These are phyloP conservation scores for Kryptolebias marmoratus DNA, from an alignment of 2,113 vertebrate species.

Conservation along the genomic window DNA sequence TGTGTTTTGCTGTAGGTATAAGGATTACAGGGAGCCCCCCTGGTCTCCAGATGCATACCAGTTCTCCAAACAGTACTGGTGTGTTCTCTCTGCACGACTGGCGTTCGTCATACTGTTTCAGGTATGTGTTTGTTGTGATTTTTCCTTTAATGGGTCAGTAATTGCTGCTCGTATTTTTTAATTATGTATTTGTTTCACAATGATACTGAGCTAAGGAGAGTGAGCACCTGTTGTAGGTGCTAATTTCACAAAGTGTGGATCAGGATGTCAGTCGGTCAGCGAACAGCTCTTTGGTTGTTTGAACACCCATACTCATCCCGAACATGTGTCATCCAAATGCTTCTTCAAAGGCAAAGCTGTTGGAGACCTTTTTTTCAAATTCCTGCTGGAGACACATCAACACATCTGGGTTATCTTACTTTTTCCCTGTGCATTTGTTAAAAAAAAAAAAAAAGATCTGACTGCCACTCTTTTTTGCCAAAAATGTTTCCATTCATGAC, in stretches of 20 bases:
- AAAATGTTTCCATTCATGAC: not conserved
- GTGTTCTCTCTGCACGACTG: constrained; percentile 90
- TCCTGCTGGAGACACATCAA: not conserved
- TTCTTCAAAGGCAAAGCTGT: not conserved
- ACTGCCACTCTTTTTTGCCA: not conserved
- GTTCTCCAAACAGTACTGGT: constrained; percentile 96
- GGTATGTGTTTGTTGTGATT: constrained; percentile 75
- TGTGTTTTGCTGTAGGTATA: constrained; percentile 83
- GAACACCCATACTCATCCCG: not conserved
- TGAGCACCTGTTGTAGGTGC: too few species aligned
- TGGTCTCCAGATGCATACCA: constrained; percentile 91
- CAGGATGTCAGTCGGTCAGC: not conserved
- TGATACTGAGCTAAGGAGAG: not conserved
- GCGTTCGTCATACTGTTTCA: constrained; percentile 97
- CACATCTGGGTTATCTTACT: not conserved
- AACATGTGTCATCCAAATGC: constrained; percentile 36
- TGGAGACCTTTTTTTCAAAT: not conserved
- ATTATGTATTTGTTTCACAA: not conserved
- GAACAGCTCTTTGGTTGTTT: not conserved
- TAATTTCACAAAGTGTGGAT: constrained; percentile 15
- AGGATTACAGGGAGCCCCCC: constrained; percentile 96
- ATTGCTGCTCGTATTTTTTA: not conserved
- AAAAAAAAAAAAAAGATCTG: not conserved
- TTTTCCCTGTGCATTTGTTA: not conserved
- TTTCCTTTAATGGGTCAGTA: not conserved